Base-by-base conservation (phyloP, 2,113 vertebrate genomes). In the Galemys pyrenaicus region DNA sequence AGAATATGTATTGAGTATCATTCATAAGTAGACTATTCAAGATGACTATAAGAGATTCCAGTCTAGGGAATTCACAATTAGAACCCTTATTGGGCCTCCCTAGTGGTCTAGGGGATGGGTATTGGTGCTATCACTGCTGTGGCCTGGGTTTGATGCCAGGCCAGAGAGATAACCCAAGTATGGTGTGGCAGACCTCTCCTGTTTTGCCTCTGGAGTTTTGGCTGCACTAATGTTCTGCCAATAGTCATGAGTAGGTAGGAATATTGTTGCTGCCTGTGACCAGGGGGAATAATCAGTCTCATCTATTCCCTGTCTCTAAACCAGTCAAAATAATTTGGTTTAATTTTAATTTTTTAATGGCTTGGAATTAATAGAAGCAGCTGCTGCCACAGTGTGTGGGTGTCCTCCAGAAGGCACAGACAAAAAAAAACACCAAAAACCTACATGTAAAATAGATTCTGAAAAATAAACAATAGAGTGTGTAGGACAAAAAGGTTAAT, bases 321-420 rank as follows among this genome's bases (percentile, higher is more conserved):
- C 97, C 98, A 98, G 98, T 95, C 96, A 97, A 98, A 98, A 98
- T 99, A 98, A 99, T 99, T 99, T 96, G 97, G 98, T 98, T 98
- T 98, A 98, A 98, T 99, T 98, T 98, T 98, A 98, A 98, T 99
- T 99, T 98, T 98, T 98, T 98, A 98, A 98, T 99, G 98, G 97
- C 98, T 98, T 98, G 97, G 98, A 98, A 98, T 98, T 98, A 98
- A 98, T 98, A 98, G 97, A 98, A 98, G 97, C 98, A 98, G 98
- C 98, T 98, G 98, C 98, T 98, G 93, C 97, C 98, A 98, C 96
- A 98, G 97, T 98, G 98, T 98, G 98, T 98, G 98, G 98, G 98
- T 98, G 98, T 98, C 98, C 98, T 98, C 97, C 97, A 98, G 98
- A 98, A 98, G 97, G 98, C 98, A 98, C 73, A 96, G 94, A 97